phyloP scores from a whole-genome alignment of 2,888 invertebrate species.

The Camptogramma bilineatum region DNA sequence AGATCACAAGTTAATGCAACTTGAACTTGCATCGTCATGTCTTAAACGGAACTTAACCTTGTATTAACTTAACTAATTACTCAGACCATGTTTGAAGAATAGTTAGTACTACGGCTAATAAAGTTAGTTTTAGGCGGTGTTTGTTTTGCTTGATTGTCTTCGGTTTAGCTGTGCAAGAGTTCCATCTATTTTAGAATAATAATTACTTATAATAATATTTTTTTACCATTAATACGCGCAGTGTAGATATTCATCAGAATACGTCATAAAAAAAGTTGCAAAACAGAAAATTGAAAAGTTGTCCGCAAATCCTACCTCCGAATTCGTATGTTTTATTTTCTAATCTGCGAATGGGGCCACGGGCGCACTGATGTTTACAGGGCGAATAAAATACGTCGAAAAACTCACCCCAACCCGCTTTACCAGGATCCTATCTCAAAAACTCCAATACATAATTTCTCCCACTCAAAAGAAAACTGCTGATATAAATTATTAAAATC shows the following conservation, averaged over 20 bases:
- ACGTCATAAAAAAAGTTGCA: not conserved
- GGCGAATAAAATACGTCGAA: conserved; percentile 25
- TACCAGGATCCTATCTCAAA: conserved; percentile 27
- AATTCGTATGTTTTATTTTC: conserved; percentile 22
- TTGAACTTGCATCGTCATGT: conserved; percentile 61
- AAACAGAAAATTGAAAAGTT: conserved; percentile 14
- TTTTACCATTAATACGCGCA: not conserved
- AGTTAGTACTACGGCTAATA: conserved; percentile 36
- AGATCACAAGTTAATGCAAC: conserved; percentile 64
- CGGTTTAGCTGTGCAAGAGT: conserved; percentile 10
- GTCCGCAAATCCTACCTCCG: conserved; percentile 8
- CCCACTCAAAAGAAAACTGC: conserved; percentile 40
- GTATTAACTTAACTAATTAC: conserved; percentile 63
- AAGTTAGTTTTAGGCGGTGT: conserved; percentile 30
- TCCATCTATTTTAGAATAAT: not conserved
- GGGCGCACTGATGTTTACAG: conserved; percentile 17
- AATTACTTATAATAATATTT: not conserved
- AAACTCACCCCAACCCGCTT: conserved; percentile 16
- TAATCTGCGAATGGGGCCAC: conserved; percentile 26
- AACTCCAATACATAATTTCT: conserved; percentile 34
- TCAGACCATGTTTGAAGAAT: conserved; percentile 54
- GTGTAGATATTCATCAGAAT: not conserved
- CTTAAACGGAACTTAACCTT: conserved; percentile 60
- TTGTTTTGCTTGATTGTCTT: conserved; percentile 33
- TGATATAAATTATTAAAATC: conserved; percentile 43